Evolutionary conservation across 2,888 invertebrate genomes (phyloP), one percentile per base, ranked within the genome.

Genomic region (Apotomis capreana): DNA sequence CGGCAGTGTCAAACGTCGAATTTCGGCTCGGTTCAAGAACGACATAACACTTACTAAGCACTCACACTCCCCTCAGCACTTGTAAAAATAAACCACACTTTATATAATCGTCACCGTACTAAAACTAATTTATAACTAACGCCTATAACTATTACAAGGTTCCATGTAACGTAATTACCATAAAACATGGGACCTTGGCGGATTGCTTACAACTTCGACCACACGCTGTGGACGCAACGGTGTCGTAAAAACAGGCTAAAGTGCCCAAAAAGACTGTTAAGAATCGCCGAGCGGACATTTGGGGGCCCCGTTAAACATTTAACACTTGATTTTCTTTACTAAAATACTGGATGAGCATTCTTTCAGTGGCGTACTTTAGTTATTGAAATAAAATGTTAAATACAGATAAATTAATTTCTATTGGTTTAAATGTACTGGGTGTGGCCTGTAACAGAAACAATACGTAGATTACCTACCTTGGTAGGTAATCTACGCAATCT

Each of bases 241-340:
- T 51, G 57, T 58, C 68, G 74, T 76, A 74, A 76, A 75, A 75
- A 67, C 55, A 49, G 70, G 61, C 62, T 69, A 63, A 77, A 75
- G 70, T 69, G 69, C 74, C 77, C 73, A 68, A 75, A 76, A 77
- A 76, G 75, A 75, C 75, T 76, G 70, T 76, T 77, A 77, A 69
- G 74, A 62, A 71, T 73, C 69, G 68, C 72, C 73, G 12, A 37
- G 55, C 59, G 71, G 57, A 64, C 76, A 61, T 75, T 74, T 59
- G 67, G 55, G 67, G 67, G 69, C 67, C 57, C 26, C 69, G 61
- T 75, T 74, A 74, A 76, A 75, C 74, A 78, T 78, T 76, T 78
- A 78, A 68, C 77, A 74, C 75, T 73, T 73, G 74, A 62, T 70
- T 64, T 73, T 69, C 36, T 74, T 71, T 44, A 46, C 5, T 37